These are phyloP conservation scores for Miltochrista miniata DNA, from an alignment of 2,888 invertebrate species.

Conservation along the genomic window DNA sequence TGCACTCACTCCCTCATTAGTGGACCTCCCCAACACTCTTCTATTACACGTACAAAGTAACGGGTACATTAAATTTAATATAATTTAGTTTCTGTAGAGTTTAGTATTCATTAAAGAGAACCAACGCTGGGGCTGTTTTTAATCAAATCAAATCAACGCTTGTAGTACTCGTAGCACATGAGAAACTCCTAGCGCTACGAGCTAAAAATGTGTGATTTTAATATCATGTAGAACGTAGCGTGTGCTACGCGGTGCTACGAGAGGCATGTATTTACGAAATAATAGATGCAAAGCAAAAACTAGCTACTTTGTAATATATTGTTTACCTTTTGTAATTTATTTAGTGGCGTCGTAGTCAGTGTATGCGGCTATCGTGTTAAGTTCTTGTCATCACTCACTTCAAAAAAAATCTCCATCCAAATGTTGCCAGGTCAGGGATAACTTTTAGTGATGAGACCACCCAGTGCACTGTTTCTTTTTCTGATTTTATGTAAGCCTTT, in stretches of 20 bases:
- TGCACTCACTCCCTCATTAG: background rate
- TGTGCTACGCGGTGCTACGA: constrained; percentile 2
- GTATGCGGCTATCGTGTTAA: too few species aligned
- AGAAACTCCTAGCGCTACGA: constrained; percentile 12
- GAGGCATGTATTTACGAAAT: constrained; percentile 1
- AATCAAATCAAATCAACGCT: constrained; percentile 11
- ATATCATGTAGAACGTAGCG: constrained; percentile 10
- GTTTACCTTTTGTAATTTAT: background rate
- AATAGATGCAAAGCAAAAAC: background rate
- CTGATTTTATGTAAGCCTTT: too few species aligned
- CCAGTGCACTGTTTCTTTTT: too few species aligned
- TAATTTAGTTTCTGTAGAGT: constrained; percentile 3
- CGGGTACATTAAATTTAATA: background rate
- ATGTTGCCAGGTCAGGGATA: too few species aligned
- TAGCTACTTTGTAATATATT: background rate
- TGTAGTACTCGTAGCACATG: too few species aligned
- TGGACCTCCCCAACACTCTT: background rate
- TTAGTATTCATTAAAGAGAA: constrained; percentile 5
- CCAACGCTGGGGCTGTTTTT: constrained; percentile 5
- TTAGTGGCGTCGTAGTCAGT: background rate
- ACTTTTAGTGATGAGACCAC: too few species aligned
- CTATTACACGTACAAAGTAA: background rate
- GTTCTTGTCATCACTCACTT: too few species aligned
- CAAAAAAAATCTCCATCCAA: too few species aligned
- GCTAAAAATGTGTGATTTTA: constrained; percentile 8